Evolutionary conservation across 2,113 vertebrate species (phyloP), one percentile per base, ranked within the genome.

Genomic region (Sarotherodon lohbergeri): DNA sequence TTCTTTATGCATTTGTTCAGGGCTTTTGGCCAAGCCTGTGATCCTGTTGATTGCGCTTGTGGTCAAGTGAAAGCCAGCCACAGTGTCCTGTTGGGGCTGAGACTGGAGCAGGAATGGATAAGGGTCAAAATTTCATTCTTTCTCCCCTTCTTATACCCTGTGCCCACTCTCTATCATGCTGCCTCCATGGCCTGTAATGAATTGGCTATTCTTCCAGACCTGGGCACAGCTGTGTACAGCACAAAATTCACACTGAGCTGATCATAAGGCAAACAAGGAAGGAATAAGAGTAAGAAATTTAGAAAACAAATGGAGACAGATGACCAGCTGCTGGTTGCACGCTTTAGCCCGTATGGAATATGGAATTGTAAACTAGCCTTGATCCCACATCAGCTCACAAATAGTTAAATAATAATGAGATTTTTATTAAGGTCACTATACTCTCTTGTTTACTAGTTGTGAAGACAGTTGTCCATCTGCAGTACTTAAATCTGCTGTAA

Each of bases 151-250:
- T 16, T 14, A 4, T 56, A 6, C 80, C 41, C 54, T 4, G 2
- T 43, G 63, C 89, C 59, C n/a, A 29, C 36, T 56, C 54, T 90
- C 59, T 83, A 82, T 88, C 89, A 81, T 1, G 7, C 68, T 80
- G 34, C 78, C 41, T 85, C 63, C 43, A 85, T 73, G 39, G 52
- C 83, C 2, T 84, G 86, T 95, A 96, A 95, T 93, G 85, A 96
- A 96, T 93, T 90, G 94, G 91, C 87, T 91, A 91, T 94, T 95
- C 87, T 92, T 94, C 46, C 84, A 87, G 84, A 87, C 86, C 87
- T 32, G 85, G 87, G 80, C 93, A 91, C 95, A 96, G 94, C 94
- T 95, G 95, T 93, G 93, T 79, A 84, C 88, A 82, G 80, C 79
- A 29, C 73, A 59, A 57, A 88, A 92, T 86, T 83, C 89, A 91